Evolutionary conservation across 2,113 vertebrate genomes (phyloP).

Genomic region (Myotis yumanensis): DNA sequence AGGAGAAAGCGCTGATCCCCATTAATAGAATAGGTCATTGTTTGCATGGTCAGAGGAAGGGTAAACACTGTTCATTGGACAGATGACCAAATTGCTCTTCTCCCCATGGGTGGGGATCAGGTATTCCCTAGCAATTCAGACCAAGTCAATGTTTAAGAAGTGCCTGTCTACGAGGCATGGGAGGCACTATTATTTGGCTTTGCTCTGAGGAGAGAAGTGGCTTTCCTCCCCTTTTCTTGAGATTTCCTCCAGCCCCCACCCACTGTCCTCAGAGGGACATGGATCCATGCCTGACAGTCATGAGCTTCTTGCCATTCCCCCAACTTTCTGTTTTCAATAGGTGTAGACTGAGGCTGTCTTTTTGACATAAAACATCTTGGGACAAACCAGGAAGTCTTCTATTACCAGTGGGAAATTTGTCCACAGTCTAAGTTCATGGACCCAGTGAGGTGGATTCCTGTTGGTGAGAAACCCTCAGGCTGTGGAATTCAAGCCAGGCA

Average conservation of each 20-base stretch:
- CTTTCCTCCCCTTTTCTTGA: neutral
- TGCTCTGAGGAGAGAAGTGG: neutral
- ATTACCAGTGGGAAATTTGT: neutral
- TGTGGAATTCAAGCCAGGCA: neutral
- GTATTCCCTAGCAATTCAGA: neutral
- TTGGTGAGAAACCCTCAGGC: neutral
- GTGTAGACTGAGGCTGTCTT: neutral
- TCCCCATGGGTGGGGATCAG: neutral
- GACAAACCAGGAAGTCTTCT: neutral
- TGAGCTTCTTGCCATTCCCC: neutral
- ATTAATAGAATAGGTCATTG: neutral
- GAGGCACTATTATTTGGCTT: too few relatives aligned
- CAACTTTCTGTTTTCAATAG: neutral
- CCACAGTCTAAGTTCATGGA: neutral
- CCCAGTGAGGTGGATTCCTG: neutral
- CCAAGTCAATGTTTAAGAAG: neutral
- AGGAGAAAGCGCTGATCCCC: neutral
- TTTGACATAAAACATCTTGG: neutral
- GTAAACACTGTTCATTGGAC: neutral
- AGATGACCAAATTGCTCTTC: neutral
- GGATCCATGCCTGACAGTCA: neutral
- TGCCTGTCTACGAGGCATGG: rapidly evolving
- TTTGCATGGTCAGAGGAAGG: neutral
- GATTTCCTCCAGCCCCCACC: rapidly evolving
- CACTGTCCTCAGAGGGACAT: neutral